Conservation (phyloP, 2,888 invertebrate species). For the Stenchaetothrips biformis region DNA sequence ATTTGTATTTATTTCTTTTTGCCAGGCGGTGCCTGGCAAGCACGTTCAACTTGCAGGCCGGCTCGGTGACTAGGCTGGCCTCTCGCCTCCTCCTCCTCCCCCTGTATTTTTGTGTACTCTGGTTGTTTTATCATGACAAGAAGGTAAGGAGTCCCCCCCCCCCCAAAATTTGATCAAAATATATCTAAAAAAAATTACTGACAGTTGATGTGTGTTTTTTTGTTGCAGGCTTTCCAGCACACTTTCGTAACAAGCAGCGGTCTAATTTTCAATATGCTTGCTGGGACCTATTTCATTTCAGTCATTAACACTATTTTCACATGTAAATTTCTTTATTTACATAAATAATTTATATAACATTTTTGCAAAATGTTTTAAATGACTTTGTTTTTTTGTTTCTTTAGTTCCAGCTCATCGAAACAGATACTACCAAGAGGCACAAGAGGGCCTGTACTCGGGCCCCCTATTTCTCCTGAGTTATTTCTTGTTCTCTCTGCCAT, state of each 20-base stretch:
- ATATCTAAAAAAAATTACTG: no score
- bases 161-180: no score
- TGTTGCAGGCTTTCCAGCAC: conserved; percentile 57
- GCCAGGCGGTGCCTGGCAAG: conserved; percentile 70
- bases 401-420: conserved; percentile 78
- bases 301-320: conserved; percentile 63
- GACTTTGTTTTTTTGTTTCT: conserved; percentile 39
- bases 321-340: conserved; percentile 53
- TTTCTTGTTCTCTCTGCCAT: conserved; percentile 73
- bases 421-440: conserved; percentile 85
- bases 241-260: conserved; percentile 67
- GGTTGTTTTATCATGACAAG: conserved; percentile 66
- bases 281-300: conserved; percentile 62
- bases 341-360: no score
- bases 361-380: neutral
- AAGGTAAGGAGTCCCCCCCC: no score
- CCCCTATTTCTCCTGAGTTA: conserved; percentile 77
- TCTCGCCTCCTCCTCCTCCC: conserved; percentile 70
- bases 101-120: conserved; percentile 68
- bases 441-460: conserved; percentile 84
- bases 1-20: conserved; percentile 29
- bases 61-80: conserved; percentile 70
- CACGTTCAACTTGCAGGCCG: conserved; percentile 70
- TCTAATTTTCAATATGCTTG: conserved; percentile 63
- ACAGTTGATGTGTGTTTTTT: neutral